Conservation (phyloP, 1,140 invertebrate species). For the Melipona quadrifasciata region DNA sequence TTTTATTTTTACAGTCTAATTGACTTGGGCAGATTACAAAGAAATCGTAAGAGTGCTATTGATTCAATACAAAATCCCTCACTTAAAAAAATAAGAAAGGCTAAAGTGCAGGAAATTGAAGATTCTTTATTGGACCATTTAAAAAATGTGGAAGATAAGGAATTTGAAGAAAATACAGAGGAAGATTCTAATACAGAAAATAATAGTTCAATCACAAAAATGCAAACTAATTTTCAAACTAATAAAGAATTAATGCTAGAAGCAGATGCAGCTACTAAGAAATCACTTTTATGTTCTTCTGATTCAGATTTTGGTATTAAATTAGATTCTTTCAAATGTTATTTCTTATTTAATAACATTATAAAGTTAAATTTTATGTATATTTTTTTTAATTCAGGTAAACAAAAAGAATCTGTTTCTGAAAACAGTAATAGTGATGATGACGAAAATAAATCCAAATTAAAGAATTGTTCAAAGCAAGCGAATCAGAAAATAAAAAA, state of each 20-base stretch:
- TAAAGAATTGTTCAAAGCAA: slow-evolving; percentile 37
- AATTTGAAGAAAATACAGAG: slow-evolving; percentile 32
- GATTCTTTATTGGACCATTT: slow-evolving; percentile 71
- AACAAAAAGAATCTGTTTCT: neutral
- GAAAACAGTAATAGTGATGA: slow-evolving; percentile 6
- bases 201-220: slow-evolving; percentile 31
- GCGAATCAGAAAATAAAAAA: slow-evolving; percentile 21
- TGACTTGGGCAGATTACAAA: slow-evolving; percentile 61
- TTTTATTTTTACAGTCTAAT: slow-evolving; percentile 62
- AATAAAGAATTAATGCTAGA: slow-evolving; percentile 65
- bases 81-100: slow-evolving; percentile 41
- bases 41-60: slow-evolving; percentile 42
- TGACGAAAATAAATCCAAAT: slow-evolving; percentile 34
- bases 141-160: slow-evolving; percentile 61
- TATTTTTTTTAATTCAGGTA: slow-evolving; percentile 4
- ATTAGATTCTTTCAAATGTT: neutral
- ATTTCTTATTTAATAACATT: neutral
- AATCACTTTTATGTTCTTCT: slow-evolving; percentile 68
- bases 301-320: slow-evolving; percentile 68
- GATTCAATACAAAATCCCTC: slow-evolving; percentile 41
- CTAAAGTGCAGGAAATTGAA: slow-evolving; percentile 55
- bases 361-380: slow-evolving; percentile 6
- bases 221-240: slow-evolving; percentile 11
- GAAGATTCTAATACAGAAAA: slow-evolving; percentile 51
- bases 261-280: slow-evolving; percentile 67